Base-by-base conservation (phyloP, 2,888 invertebrate species). In the Chaetogeoica ovagalla region DNA sequence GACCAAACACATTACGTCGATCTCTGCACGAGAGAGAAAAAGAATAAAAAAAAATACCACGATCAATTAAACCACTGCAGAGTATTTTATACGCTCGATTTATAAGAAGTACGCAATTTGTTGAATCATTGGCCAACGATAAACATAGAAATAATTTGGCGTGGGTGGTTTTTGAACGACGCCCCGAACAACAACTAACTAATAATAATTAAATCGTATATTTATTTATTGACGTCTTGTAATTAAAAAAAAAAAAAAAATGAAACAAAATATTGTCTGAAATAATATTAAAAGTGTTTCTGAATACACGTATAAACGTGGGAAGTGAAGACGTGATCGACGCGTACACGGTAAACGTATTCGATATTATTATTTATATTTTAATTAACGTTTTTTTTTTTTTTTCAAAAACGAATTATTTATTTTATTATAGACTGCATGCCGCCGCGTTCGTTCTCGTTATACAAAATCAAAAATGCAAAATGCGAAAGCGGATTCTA, bases 221-320 rank as follows among this genome's bases (percentile, higher is more conserved):
- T 52, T 48, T 70, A 23, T 66, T 52, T 30, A 74, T 63, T 13
- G 63, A 74, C 21, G 63, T 55, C n/a, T 52, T 21, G 37, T 63
- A 55, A 63, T 74, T 74, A 74, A 74, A 73, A 73, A 30, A 73
- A 43, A n/a, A n/a, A n/a, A 52, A 52, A 73, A 43, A 37, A 48
- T 21, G 62, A 62, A 30, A 63, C 52, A 19, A 63, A 63, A 52
- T 30, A 73, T n/a, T n/a, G n/a, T n/a, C 48, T 30, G 52, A 63
- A 73, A 48, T 73, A 30, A 63, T 63, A n/a, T n/a, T n/a, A n/a
- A n/a, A n/a, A n/a, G n/a, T n/a, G n/a, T n/a, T n/a, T n/a, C n/a
- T n/a, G n/a, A n/a, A 4, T 30, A 30, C 30, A 4, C 1, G 30
- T 15, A 6, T 30, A 15, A 30, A 66, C 59, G 73, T 73, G 62